Evolutionary conservation across 2,113 vertebrate species (phyloP), one percentile per base, ranked within the genome.

Genomic region (Steatornis caripensis): DNA sequence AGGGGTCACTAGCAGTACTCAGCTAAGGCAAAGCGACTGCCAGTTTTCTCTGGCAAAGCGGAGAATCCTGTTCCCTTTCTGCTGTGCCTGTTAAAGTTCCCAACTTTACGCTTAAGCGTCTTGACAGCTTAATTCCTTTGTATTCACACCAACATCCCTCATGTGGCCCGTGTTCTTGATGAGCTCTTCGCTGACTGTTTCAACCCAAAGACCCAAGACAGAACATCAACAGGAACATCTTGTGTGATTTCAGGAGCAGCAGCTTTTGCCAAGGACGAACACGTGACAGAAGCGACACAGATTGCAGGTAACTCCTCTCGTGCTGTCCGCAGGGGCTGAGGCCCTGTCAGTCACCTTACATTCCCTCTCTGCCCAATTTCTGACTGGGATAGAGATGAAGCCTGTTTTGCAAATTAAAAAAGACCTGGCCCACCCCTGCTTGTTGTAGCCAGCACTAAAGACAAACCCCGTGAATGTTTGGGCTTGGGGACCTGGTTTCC

Each of bases 211-310:
- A 45, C 60, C 39, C 53, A 48, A 37, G 49, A 13, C 3, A 24
- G n/a, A 34, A 37, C n/a, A 24, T 29, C 48, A 82, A 78, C 62
- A 76, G 36, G 29, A 88, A 48, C 37, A 18, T 60, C n/a, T 54
- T 53, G 54, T 94, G 51, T 95, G 45, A 41, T 96, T 98, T 71
- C 91, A 98, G 98, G 95, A 75, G 94, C 96, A 16, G 29, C 70
- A 2, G 57, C 69, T 12, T 51, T 84, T 3, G 4, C 77, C 79
- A 97, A 55, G 89, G 95, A 96, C 8, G 96, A 97, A 39, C 54
- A 68, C 0, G 2, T 43, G 37, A 91, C 70, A 48, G 96, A 96
- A 92, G 29, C 78, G 69, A 61, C 15, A 34, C 92, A 87, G 76
- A 64, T 93, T 12, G 12, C 76, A 81, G 98, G 98, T 98, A 97